Evolutionary conservation across 2,888 invertebrate genomes (phyloP), one percentile per base, ranked within the genome.

Genomic region (Athetis lepigone): DNA sequence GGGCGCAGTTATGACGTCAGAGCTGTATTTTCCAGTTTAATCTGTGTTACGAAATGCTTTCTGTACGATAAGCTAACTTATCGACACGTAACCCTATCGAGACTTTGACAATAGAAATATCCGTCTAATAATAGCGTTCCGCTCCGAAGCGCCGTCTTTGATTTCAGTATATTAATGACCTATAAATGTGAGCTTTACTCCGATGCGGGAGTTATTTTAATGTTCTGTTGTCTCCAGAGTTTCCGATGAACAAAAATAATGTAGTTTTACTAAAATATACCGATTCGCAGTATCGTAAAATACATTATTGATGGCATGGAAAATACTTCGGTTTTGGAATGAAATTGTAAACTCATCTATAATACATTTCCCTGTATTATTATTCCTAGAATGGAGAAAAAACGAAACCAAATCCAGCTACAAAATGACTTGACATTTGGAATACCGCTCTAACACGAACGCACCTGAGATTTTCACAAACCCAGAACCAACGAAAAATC

Each of bases 391-490:
- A 27, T 19, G 6, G 19, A 13, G 19, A 3, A 42, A 23, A 60
- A 52, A 62, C 13, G 0, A 11, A 18, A 29, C 18, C 49, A 47
- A 47, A 49, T 42, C 33, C 23, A 29, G 4, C 7, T 8, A 39
- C 46, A 52, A 61, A 60, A 73, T 70, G 51, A 71, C 78, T 67
- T 77, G 77, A 75, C 77, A 73, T 68, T 71, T 77, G 68, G 72
- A 70, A 64, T 75, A 74, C 74, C 71, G 58, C 61, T 74, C 21
- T 23, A 56, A 72, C 40, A 68, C 67, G 61, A 79, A 66, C 74
- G 75, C 77, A 79, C 80, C 80, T 83, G 82, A 85, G 84, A 83
- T 85, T 83, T 80, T 55, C 69, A 73, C 63, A 74, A 82, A 76
- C 70, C 68, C 75, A 64, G 70, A 46, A 61, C 60, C 46, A 64